These are phyloP conservation scores for Cryptotermes secundus DNA, from an alignment of 1,140 invertebrate genomes.

Conservation along the genomic window DNA sequence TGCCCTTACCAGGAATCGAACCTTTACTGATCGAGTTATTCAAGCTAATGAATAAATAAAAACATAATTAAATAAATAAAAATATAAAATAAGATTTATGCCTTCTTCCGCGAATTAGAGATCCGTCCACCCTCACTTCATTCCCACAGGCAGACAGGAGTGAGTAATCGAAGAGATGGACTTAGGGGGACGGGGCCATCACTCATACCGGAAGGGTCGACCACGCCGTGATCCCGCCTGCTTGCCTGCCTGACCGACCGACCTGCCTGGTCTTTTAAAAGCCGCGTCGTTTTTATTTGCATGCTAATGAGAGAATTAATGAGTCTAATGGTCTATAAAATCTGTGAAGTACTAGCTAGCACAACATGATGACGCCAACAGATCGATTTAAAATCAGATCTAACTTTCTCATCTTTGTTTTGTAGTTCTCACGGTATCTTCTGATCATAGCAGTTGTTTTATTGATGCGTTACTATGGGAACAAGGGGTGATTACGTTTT, in stretches of 20 bases:
- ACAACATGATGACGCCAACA: not conserved
- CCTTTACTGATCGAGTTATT: too few relatives aligned
- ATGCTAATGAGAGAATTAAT: conserved; percentile 20
- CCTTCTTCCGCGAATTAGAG: too few relatives aligned
- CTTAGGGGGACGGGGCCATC: not conserved
- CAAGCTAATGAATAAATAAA: too few relatives aligned
- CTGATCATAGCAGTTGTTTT: not conserved
- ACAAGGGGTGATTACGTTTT: not conserved
- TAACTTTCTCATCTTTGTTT: not conserved
- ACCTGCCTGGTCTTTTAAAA: not conserved
- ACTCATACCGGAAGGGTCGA: not conserved
- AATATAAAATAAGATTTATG: too few relatives aligned
- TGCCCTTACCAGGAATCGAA: too few relatives aligned
- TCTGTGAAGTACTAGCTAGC: not conserved
- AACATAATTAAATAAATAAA: too few relatives aligned
- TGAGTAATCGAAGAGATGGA: conserved; percentile 1
- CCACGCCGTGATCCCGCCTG: not conserved
- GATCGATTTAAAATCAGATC: conserved; percentile 19
- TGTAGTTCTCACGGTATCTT: conserved; percentile 3
- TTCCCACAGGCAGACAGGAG: not conserved
- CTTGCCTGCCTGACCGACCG: not conserved
- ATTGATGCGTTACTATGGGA: not conserved
- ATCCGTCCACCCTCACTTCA: not conserved
- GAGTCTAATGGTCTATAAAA: conserved; percentile 13
- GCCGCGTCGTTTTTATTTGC: conserved; percentile 13